Base-by-base conservation (phyloP, 35 echinoderm and acorn worm genomes). In the Hemicentrotus pulcherrimus region DNA sequence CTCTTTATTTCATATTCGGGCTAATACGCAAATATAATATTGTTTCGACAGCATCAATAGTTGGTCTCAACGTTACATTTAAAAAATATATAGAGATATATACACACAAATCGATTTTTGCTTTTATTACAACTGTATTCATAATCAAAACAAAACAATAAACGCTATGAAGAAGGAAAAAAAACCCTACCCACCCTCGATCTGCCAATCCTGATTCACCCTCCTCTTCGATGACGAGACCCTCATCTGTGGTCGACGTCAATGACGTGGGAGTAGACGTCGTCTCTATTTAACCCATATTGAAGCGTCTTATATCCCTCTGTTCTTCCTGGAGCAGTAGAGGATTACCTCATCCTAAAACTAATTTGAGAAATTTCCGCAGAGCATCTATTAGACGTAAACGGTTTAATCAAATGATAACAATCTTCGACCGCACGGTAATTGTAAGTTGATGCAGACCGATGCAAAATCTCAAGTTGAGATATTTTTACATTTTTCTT, bases 311-410 rank as follows among this genome's bases (percentile, higher is more conserved):
- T 78, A 78, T n/a, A 78, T 78, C 65, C 65, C 28, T 22, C 19
- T 28, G 15, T n/a, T 78, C 65, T 78, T 78, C 22, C 22, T 7
- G 6, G 65, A 78, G 19, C 6, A 78, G 65, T n/a, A 7, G 19
- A n/a, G 28, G 65, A 78, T 78, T 78, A 78, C 65, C 65, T 78
- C 65, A 78, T 78, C 65, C 22, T 18, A 78, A 4, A n/a, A 78
- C 65, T 78, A 78, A 78, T 78, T 78, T 78, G 65, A 78, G 65
- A 78, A 78, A 78, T 78, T 78, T 78, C 65, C 65, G 65, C 22
- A 15, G 5, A 78, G 28, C 19, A 78, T 78, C 22, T 15, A 78
- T 78, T 78, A 78, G 22, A 28, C 65, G 1, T 78, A 78, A 78
- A 78, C 65, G 65, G 28, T 78, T 78, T 78, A 22, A 78, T 78